These are phyloP conservation scores for Cantharis rustica DNA, from an alignment of 2,888 invertebrate species.

Conservation along the genomic window DNA sequence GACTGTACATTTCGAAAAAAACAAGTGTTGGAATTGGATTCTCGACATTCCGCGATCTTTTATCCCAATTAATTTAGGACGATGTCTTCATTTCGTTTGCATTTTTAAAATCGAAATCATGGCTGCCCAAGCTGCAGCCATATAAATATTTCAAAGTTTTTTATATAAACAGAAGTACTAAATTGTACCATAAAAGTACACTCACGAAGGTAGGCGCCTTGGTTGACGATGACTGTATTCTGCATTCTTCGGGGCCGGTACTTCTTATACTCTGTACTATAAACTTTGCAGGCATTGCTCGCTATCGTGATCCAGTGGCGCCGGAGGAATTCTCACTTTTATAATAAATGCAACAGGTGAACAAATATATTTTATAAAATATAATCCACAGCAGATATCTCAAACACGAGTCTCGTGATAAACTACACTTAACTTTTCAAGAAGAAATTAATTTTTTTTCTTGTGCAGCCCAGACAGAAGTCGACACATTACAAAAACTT, in stretches of 20 bases:
- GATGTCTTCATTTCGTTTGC: not conserved
- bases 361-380: conserved; percentile 2
- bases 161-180: conserved; percentile 25
- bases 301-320: conserved; percentile 46
- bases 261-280: conserved; percentile 42
- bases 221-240: conserved; percentile 42
- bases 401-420: not conserved
- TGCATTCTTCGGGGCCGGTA: conserved; percentile 47
- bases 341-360: conserved; percentile 29
- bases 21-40: not conserved
- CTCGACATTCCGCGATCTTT: not conserved
- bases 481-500: not conserved
- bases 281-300: conserved; percentile 42
- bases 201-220: conserved; percentile 26
- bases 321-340: conserved; percentile 47
- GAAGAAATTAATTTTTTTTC: not conserved
- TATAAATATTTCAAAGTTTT: conserved; percentile 1
- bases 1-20: not conserved
- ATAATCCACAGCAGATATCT: not conserved
- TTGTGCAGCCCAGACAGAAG: not conserved
- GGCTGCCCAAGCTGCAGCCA: not conserved
- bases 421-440: not conserved
- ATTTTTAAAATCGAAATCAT: not conserved
- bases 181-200: conserved; percentile 37
- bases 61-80: not conserved